Conservation (phyloP, 2,888 invertebrate species). For the Dicyrtomina minuta region DNA sequence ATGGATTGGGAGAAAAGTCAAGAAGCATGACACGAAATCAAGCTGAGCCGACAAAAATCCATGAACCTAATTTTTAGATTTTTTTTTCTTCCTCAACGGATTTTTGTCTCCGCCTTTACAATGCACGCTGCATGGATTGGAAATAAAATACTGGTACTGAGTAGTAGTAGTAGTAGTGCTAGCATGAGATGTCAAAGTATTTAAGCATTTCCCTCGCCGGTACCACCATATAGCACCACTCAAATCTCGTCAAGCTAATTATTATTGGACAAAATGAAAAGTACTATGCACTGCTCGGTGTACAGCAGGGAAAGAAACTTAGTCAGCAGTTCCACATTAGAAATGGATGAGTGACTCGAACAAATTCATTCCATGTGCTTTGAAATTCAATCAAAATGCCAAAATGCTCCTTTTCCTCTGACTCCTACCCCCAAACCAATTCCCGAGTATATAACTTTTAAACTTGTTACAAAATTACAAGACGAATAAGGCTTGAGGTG, state of each 20-base stretch:
- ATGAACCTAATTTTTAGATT: slow-evolving; percentile 7
- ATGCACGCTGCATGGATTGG: too few species aligned
- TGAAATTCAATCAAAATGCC: slow-evolving; percentile 32
- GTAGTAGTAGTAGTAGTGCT: too few species aligned
- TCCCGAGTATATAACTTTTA: background rate
- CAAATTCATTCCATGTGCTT: slow-evolving; percentile 41
- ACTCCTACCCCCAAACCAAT: background rate
- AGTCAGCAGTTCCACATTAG: slow-evolving; percentile 33
- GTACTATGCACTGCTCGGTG: background rate
- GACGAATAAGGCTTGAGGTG: too few species aligned
- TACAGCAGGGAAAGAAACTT: background rate
- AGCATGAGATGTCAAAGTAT: too few species aligned
- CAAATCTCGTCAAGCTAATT: slow-evolving; percentile 35
- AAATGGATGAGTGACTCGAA: slow-evolving; percentile 36
- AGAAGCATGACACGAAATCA: slow-evolving; percentile 14
- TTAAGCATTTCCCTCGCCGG: too few species aligned
- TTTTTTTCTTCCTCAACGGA: too few species aligned
- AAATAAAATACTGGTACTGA: too few species aligned
- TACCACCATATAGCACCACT: background rate
- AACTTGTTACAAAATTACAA: too few species aligned
- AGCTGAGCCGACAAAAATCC: slow-evolving; percentile 1
- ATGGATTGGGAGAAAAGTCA: slow-evolving; percentile 1
- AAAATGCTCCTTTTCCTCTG: slow-evolving; percentile 16
- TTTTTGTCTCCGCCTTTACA: background rate
- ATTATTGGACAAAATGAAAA: slow-evolving; percentile 35